Conservation (phyloP, 2,113 vertebrate species). For the Aleadryas rufinucha region DNA sequence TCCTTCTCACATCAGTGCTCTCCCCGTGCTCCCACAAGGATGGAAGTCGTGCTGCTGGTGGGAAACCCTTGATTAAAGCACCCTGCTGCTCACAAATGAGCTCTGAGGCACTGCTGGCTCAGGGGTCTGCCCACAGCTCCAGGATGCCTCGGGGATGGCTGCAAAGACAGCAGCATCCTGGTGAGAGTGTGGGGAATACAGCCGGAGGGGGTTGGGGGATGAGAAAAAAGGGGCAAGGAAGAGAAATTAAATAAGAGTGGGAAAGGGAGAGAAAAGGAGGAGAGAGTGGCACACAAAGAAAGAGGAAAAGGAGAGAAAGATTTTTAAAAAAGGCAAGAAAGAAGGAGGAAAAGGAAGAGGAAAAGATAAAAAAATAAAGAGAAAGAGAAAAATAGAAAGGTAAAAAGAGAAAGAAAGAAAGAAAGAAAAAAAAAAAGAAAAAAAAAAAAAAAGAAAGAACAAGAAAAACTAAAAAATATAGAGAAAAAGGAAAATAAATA, state of each 20-base stretch:
- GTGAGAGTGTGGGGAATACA: not conserved
- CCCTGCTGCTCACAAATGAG: slow-evolving; percentile 2
- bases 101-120: not conserved
- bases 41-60: not conserved
- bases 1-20: not conserved
- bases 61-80: not conserved
- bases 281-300: not conserved
- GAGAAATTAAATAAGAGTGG: not conserved
- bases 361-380: not conserved
- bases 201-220: not conserved
- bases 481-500: not conserved
- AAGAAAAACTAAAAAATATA: too few relatives aligned
- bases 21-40: not conserved
- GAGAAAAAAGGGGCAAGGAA: not conserved
- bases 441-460: not conserved
- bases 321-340: not conserved
- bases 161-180: fast-evolving
- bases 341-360: not conserved
- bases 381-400: not conserved
- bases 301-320: not conserved
- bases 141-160: not conserved
- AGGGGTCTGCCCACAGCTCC: not conserved
- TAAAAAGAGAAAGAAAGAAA: not conserved
- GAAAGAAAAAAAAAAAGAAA: fast-evolving
- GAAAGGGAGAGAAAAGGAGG: not conserved